phyloP scores from a whole-genome alignment of 2,888 invertebrate species.

The Drosophila pseudotakahashii region DNA sequence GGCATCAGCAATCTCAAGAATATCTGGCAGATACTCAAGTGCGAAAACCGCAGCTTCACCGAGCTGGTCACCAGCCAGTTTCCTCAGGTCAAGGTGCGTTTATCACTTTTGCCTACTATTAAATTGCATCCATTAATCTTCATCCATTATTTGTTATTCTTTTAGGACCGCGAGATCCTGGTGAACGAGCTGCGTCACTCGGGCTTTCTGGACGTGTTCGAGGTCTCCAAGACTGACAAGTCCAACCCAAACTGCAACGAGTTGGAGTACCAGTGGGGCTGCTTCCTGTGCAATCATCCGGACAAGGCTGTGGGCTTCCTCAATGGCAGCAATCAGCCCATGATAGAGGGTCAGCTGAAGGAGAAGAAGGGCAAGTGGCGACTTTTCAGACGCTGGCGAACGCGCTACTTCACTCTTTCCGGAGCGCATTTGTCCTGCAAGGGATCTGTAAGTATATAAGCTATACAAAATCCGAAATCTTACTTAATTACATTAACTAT shows the following conservation, averaged over 20 bases:
- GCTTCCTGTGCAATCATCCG: constrained; percentile 96
- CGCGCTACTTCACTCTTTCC: constrained; percentile 96
- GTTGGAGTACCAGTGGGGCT: constrained; percentile 90
- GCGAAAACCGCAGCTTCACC: constrained; percentile 94
- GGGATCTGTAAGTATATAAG: constrained; percentile 88
- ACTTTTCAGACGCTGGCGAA: constrained; percentile 95
- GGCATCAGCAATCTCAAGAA: constrained; percentile 93
- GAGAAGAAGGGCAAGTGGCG: constrained; percentile 97
- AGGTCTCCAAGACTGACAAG: constrained; percentile 87
- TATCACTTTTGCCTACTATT: background rate
- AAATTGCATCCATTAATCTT: too few species aligned
- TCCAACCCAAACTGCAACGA: constrained; percentile 85
- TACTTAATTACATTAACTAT: background rate
- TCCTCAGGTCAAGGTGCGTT: constrained; percentile 91
- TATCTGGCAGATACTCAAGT: constrained; percentile 97
- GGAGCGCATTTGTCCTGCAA: constrained; percentile 95
- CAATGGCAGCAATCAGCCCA: constrained; percentile 91
- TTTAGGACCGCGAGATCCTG: constrained; percentile 93
- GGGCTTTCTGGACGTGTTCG: constrained; percentile 97
- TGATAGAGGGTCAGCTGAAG: constrained; percentile 95
- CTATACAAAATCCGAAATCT: fast-evolving
- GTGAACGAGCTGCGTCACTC: constrained; percentile 93
- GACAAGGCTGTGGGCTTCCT: constrained; percentile 94
- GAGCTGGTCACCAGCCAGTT: constrained; percentile 97
- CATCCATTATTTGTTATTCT: background rate